Evolutionary conservation across 2,888 invertebrate genomes (phyloP).

Genomic region (Anodontia alba): DNA sequence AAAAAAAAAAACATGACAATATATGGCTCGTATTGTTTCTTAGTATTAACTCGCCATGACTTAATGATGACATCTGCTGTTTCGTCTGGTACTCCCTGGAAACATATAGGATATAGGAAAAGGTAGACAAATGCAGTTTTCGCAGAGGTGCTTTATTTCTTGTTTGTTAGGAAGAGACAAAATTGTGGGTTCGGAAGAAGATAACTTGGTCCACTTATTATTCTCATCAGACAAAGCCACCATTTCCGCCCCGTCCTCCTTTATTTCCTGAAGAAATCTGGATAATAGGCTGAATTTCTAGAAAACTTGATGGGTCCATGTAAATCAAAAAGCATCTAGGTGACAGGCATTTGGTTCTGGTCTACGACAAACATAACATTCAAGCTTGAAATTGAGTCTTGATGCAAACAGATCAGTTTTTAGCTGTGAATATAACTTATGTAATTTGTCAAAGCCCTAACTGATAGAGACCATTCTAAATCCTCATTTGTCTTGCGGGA

Average conservation of each 20-base stretch:
- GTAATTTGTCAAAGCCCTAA: slow-evolving; percentile 3
- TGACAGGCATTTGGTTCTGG: slow-evolving; percentile 21
- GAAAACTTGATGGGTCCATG: slow-evolving; percentile 10
- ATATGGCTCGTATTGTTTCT: slow-evolving; percentile 35
- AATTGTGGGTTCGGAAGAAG: slow-evolving; percentile 15
- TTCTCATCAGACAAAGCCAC: slow-evolving; percentile 22
- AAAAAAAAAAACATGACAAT: slow-evolving; percentile 47
- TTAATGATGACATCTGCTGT: slow-evolving; percentile 35
- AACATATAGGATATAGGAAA: slow-evolving; percentile 44
- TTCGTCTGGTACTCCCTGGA: slow-evolving; percentile 37
- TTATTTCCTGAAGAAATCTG: slow-evolving; percentile 26
- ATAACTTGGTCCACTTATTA: background rate
- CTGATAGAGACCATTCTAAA: slow-evolving; percentile 32
- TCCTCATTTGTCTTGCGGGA: slow-evolving; percentile 34
- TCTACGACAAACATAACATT: slow-evolving; percentile 5
- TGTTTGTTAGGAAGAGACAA: slow-evolving; percentile 31
- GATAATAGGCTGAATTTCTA: slow-evolving; percentile 31
- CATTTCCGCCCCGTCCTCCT: slow-evolving; percentile 20
- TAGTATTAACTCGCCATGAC: slow-evolving; percentile 54
- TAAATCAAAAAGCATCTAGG: slow-evolving; percentile 23
- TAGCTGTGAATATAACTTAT: background rate
- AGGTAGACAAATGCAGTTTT: slow-evolving; percentile 40
- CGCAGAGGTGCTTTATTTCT: slow-evolving; percentile 19
- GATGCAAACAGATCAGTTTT: slow-evolving; percentile 35
- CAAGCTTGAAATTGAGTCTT: slow-evolving; percentile 9